Percentiles rank a stretch among this genome's conserved stretches.
Conservation (phyloP, 2,888 invertebrate genomes). For the Agrochola circellaris region DNA sequence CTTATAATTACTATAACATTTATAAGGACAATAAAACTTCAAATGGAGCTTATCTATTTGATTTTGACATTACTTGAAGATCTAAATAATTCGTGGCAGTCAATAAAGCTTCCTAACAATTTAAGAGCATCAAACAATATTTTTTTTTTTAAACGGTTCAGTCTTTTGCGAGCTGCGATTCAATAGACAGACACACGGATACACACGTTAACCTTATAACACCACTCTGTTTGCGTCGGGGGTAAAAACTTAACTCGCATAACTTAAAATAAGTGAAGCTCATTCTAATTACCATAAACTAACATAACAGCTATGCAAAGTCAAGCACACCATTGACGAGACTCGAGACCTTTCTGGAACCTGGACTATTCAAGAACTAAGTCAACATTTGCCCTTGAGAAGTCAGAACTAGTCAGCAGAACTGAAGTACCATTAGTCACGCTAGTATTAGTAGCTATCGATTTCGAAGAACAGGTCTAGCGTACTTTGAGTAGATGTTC, state of each 20-base stretch:
- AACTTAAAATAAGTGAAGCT: background rate
- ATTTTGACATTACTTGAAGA: background rate
- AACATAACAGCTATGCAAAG: constrained; percentile 17
- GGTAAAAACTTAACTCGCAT: background rate
- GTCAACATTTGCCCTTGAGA: constrained; percentile 37
- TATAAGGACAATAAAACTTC: background rate
- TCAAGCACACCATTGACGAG: constrained; percentile 17
- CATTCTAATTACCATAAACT: constrained; percentile 22
- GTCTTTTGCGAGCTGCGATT: background rate
- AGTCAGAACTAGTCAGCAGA: constrained; percentile 20
- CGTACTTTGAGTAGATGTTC: constrained; percentile 12
- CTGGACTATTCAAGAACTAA: constrained; percentile 41
- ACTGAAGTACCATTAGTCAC: constrained; percentile 34
- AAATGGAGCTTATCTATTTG: background rate
- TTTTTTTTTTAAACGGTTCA: too few species aligned
- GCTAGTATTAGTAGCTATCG: constrained; percentile 9
- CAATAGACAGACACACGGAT: background rate
- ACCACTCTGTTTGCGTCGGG: too few species aligned
- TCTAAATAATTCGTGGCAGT: background rate
- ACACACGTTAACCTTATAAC: background rate
- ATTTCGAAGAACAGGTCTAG: constrained; percentile 11
- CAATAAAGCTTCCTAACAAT: too few species aligned
- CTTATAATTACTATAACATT: background rate
- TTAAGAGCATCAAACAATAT: too few species aligned
- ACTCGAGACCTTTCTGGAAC: constrained; percentile 25